Conservation (phyloP, 2,113 vertebrate genomes). For the Acanthochromis polyacanthus region DNA sequence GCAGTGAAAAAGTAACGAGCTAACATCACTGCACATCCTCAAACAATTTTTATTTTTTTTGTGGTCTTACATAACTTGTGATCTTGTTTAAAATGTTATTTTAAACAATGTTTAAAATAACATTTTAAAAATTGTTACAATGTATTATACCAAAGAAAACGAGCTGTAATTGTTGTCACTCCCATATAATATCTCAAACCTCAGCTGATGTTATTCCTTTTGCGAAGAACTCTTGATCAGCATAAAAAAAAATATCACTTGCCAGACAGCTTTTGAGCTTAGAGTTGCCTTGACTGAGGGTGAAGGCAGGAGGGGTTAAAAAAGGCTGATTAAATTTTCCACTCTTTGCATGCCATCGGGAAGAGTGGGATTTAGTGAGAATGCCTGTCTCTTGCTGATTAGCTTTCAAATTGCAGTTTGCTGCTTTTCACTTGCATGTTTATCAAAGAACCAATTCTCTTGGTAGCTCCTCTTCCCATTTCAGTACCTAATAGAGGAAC, state of each 20-base stretch:
- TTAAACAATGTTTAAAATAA: no score
- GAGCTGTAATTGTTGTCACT: background rate
- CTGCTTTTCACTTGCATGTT: conserved; percentile 67
- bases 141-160: background rate
- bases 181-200: conserved; percentile 17
- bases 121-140: background rate
- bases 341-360: conserved; percentile 78
- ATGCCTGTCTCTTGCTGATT: conserved; percentile 80
- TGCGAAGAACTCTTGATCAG: conserved; percentile 63
- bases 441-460: conserved; percentile 64
- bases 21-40: no score
- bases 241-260: conserved; percentile 65
- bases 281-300: conserved; percentile 79
- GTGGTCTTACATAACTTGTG: no score
- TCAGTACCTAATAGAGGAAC: conserved; percentile 28
- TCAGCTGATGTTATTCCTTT: conserved; percentile 13
- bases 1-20: no score
- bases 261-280: conserved; percentile 80
- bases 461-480: conserved; percentile 37
- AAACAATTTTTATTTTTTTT: no score
- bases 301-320: conserved; percentile 78
- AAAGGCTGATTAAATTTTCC: conserved; percentile 79
- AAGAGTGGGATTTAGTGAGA: conserved; percentile 74
- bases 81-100: no score
- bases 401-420: conserved; percentile 72